Evolutionary conservation across 2,113 vertebrate species (phyloP).

Genomic region (Isurus oxyrinchus): DNA sequence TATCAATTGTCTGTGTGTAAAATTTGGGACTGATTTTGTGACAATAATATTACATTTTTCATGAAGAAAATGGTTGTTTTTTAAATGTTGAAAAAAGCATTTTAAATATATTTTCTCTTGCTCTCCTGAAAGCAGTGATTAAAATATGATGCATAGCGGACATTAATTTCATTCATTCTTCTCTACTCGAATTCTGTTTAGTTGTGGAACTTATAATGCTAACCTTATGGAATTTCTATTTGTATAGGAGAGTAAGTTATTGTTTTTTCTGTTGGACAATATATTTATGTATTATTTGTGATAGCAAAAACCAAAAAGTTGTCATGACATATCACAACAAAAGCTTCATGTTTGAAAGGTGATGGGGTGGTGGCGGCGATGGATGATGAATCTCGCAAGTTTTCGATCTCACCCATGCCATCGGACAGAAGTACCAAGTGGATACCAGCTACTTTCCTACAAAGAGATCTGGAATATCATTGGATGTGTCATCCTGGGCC

Average conservation of each 20-base stretch:
- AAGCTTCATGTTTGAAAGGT: slow-evolving; percentile 26
- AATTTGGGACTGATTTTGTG: neutral
- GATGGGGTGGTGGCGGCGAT: slow-evolving; percentile 27
- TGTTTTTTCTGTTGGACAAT: slow-evolving; percentile 27
- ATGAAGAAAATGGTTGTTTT: neutral
- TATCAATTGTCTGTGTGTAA: neutral
- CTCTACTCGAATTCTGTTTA: neutral
- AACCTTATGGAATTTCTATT: neutral
- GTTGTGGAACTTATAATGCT: slow-evolving; percentile 12
- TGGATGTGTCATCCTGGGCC: slow-evolving; percentile 24
- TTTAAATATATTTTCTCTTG: slow-evolving; percentile 8
- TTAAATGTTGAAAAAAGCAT: neutral
- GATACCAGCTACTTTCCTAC: neutral
- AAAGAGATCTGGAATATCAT: slow-evolving; percentile 16
- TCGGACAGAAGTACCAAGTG: slow-evolving; percentile 8
- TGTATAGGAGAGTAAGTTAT: slow-evolving; percentile 19
- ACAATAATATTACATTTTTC: neutral
- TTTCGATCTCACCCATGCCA: slow-evolving; percentile 27
- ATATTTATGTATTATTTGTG: slow-evolving; percentile 27
- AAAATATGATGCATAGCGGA: neutral
- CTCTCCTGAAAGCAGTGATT: slow-evolving; percentile 13
- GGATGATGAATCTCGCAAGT: slow-evolving; percentile 26
- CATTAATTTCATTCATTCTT: neutral
- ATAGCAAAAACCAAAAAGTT: slow-evolving; percentile 25
- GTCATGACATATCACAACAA: slow-evolving; percentile 27